Evolutionary conservation across 2,888 invertebrate genomes (phyloP), one percentile per base, ranked within the genome.

Genomic region (Mylabris sibirica): DNA sequence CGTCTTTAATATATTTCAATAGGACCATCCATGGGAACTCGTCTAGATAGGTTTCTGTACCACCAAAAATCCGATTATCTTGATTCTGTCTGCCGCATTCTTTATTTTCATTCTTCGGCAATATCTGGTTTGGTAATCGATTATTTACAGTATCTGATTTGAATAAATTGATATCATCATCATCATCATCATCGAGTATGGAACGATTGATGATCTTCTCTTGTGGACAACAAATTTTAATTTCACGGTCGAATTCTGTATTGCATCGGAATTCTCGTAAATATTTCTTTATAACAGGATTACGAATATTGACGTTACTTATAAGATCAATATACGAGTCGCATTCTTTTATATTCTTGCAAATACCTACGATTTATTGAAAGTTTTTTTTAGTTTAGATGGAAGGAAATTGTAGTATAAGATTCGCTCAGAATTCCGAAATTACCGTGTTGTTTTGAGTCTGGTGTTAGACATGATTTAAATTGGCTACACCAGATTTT

Each of bases 51-150:
- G 90, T 89, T 59, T 88, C 84, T 66, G 87, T 86, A 11, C 91
- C 91, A 60, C 89, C 90, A 72, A 87, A 88, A 62, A 91, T 88
- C 62, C 88, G 87, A 79, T 91, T 87, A 61, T 86, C 85, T 0
- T 63, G 59, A 44, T 86, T 87, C 49, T 87, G 87, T 22, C 86
- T 79, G 8, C 91, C 91, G 72, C 91, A 91, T 63, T 86, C 83
- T 30, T 71, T 66, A 22, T 68, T 30, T 53, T 69, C 38, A 41
- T 72, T 63, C 65, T 71, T 69, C 6, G 70, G 67, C 30, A 73
- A 62, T 3, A 53, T 64, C 22, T 22, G 44, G 3, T 49, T 38
- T 9, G 64, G 61, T 61, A 72, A 71, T 61, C 73, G 64, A 38
- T 70, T 71, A 20, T 62, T 60, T 3, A 63, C 49, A n/a, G 38